Percentiles rank a stretch among this genome's conserved stretches.
Conservation (phyloP, 2,113 vertebrate species). For the Campylomormyrus numenius region DNA sequence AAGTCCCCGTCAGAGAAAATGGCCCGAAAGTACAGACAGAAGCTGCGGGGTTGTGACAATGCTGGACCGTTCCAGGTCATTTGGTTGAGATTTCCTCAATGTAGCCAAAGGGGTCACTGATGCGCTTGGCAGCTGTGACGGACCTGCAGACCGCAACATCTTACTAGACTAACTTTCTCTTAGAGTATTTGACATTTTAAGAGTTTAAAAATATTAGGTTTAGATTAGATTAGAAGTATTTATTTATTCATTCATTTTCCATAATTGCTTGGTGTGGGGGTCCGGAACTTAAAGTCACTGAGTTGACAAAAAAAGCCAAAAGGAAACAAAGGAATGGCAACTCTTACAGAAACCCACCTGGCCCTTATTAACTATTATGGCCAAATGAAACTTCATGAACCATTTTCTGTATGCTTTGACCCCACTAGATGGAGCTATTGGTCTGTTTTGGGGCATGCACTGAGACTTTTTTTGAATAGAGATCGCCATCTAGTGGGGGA, state of each 20-base stretch:
- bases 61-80: not conserved
- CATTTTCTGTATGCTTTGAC: not conserved
- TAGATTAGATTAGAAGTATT: not conserved
- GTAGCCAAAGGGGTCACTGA: not conserved
- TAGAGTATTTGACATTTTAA: not conserved
- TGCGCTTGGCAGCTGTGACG: not conserved
- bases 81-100: not conserved
- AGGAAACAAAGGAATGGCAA: not conserved
- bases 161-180: not conserved
- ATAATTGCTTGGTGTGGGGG: not conserved
- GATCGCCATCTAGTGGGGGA: not conserved
- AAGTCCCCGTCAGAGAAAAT: not conserved
- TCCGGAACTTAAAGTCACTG: not conserved
- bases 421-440: not conserved
- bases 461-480: not conserved
- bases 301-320: not conserved
- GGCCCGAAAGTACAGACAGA: not conserved
- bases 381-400: not conserved
- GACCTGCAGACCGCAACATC: not conserved
- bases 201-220: not conserved
- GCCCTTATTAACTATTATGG: not conserved
- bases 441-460: not conserved
- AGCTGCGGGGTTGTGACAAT: not conserved
- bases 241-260: not conserved
- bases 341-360: not conserved